Evolutionary conservation across 2,797 vertebrate species (phyloP), one percentile per base, ranked within the genome.

Genomic region (Protonibea diacanthus): DNA sequence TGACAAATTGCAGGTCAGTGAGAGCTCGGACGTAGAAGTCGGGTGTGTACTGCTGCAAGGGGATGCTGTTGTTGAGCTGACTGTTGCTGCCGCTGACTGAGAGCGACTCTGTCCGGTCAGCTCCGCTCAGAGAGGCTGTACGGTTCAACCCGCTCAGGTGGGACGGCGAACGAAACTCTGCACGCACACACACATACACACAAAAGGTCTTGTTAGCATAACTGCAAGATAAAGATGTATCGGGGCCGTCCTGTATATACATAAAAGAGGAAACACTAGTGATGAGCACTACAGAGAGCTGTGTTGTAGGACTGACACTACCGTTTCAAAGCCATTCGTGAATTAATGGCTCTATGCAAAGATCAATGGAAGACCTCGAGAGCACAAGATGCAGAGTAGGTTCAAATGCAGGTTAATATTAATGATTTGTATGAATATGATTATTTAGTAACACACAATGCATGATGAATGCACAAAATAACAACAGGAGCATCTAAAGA

Each of bases 21-120:
- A 99, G 95, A 0, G 98, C 97, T 0, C 97, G 95, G 4, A 99
- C 97, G 11, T 97, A 97, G 95, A 98, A 99, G 90, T 99, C 98
- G 0, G 97, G 97, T 5, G 94, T 80, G 81, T 99, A 99, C 90
- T 96, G 96, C 29, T 94, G 86, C 6, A 68, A 27, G 1, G 90
- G 1, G 25, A 83, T 17, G 89, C 92, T 87, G 90, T 48, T 91
- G 91, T 90, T 96, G 40, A 97, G 95, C 91, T 97, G 97, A 72
- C 92, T 96, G 95, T 92, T 96, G 93, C 96, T 96, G 91, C 95
- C 93, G 2, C 95, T 89, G 45, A 93, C 47, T 0, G 94, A 94
- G 33, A 95, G 92, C 0, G 92, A 92, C n/a, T 95, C 84, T 0
- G 94, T 92, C 29, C 95, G 95, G 23, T 98, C 97, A 0, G 96